Conservation (phyloP, 1,140 invertebrate genomes). For the Pristionchus pacificus region DNA sequence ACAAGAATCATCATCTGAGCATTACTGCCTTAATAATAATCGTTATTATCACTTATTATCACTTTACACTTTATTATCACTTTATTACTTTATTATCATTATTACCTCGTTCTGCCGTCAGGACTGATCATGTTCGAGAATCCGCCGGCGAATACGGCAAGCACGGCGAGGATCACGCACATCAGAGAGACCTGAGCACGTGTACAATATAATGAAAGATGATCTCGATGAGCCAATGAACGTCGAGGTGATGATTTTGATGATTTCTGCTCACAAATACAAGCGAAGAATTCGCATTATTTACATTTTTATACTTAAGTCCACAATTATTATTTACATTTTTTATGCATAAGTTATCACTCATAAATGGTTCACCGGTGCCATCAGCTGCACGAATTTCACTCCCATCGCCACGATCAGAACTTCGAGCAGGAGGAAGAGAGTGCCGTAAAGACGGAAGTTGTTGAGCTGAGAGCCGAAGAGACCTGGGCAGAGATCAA, state of each 20-base stretch:
- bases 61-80: background rate
- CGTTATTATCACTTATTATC: too few species aligned
- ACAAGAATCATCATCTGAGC: too few species aligned
- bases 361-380: conserved; percentile 38
- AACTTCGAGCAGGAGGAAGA: conserved; percentile 48
- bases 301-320: too few species aligned
- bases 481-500: conserved; percentile 21
- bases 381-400: conserved; percentile 54
- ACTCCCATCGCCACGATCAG: conserved; percentile 56
- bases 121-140: conserved; percentile 50
- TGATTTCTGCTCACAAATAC: too few species aligned
- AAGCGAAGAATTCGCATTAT: too few species aligned
- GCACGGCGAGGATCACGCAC: conserved; percentile 51
- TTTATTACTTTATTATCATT: conserved; percentile 6
- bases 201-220: too few species aligned
- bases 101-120: conserved; percentile 31
- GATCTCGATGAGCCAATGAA: background rate
- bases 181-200: conserved; percentile 42
- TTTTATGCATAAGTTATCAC: too few species aligned
- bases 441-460: conserved; percentile 53
- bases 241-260: background rate
- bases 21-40: too few species aligned
- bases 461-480: conserved; percentile 54
- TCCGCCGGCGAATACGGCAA: conserved; percentile 55
- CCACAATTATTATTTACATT: too few species aligned